A percentile compares a stretch with the other conserved stretches of the same genome.
Evolutionary conservation across 1,140 invertebrate genomes (phyloP).

Genomic region (Hylyphantes graminicola): DNA sequence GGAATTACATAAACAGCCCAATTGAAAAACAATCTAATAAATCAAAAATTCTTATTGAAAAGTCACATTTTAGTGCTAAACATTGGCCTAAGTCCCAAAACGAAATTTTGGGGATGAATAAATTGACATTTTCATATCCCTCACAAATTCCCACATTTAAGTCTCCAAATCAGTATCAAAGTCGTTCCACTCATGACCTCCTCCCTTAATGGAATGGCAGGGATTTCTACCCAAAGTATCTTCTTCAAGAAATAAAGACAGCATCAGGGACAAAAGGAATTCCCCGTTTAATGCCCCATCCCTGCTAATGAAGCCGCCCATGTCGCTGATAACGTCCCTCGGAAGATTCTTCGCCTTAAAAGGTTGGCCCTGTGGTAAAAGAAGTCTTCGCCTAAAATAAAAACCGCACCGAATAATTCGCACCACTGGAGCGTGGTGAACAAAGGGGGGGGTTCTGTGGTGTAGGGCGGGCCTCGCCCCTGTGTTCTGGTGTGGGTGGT

Average conservation of each 20-base stretch:
- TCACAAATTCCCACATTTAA: no score
- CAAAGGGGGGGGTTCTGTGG: conserved; percentile 32
- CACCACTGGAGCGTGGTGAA: conserved; percentile 50
- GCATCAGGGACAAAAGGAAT: not conserved
- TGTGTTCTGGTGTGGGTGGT: no score
- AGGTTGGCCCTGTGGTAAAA: not conserved
- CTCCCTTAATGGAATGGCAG: conserved; percentile 20
- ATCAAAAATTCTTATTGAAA: no score
- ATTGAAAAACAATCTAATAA: no score
- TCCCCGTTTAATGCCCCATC: conserved; percentile 31
- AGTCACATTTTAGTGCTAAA: no score
- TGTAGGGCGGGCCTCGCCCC: no score
- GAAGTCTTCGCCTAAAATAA: conserved; percentile 9
- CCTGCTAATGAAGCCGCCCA: conserved; percentile 35
- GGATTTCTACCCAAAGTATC: not conserved
- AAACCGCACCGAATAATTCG: conserved; percentile 56
- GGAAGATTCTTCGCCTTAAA: conserved; percentile 10
- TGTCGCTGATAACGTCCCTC: conserved; percentile 28
- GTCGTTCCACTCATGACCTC: not conserved
- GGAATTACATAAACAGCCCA: no score
- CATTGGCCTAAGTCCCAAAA: no score
- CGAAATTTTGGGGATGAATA: no score
- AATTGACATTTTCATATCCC: no score
- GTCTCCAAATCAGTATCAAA: no score
- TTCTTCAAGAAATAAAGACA: not conserved